Percentiles rank a stretch among this genome's conserved stretches.
Conservation (phyloP, 2,113 vertebrate genomes). For the Lampris incognitus region DNA sequence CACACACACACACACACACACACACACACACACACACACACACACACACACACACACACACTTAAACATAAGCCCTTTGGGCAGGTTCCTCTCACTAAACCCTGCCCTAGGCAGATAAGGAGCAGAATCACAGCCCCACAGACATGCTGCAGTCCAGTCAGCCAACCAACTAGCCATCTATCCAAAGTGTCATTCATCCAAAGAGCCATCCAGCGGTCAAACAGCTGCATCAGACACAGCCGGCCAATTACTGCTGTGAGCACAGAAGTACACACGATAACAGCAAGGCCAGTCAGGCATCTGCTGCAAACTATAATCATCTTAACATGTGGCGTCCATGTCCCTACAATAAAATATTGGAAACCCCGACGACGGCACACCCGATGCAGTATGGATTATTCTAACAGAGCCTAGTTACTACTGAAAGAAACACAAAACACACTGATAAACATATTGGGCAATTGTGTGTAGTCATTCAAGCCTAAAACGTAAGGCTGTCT, state of each 20-base stretch:
- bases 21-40: too few species aligned
- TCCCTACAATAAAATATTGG: not conserved
- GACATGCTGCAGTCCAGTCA: conserved; percentile 37
- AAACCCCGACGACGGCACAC: not conserved
- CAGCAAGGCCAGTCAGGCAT: conserved; percentile 27
- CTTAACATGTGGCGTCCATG: not conserved
- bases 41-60: too few species aligned
- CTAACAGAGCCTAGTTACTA: too few species aligned
- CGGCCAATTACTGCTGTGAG: conserved; percentile 17
- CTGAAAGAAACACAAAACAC: too few species aligned
- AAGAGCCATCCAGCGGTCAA: conserved; percentile 37
- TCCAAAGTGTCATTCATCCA: conserved; percentile 32
- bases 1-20: too few species aligned
- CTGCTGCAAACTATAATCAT: conserved; percentile 25
- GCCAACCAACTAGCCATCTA: not conserved
- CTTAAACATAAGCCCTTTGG: too few species aligned
- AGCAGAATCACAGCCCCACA: conserved; percentile 45
- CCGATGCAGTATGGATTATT: too few species aligned
- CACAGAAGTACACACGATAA: conserved; percentile 26
- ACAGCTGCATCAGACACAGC: conserved; percentile 3
- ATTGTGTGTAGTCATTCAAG: too few species aligned
- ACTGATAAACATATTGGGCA: too few species aligned
- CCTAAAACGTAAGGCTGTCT: too few species aligned
- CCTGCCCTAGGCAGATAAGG: conserved; percentile 43
- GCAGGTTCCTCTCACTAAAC: conserved; percentile 22